These are phyloP conservation scores for Rhipidura dahli DNA, from an alignment of 2,113 vertebrate genomes.

Conservation along the genomic window DNA sequence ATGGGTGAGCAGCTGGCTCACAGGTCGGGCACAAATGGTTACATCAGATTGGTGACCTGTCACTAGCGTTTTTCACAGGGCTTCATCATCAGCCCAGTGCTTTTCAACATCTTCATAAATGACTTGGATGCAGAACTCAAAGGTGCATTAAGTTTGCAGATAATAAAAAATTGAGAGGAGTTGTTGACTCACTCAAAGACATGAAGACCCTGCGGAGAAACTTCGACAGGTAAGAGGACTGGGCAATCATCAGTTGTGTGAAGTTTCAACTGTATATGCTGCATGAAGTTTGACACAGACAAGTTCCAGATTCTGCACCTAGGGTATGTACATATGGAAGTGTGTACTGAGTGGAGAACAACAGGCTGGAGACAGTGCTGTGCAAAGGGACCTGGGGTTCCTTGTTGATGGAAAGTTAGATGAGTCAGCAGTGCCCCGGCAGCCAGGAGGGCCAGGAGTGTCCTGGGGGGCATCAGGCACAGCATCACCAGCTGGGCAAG, in stretches of 20 bases:
- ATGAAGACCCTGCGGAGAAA: not conserved
- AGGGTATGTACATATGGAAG: not conserved
- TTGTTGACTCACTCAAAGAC: not conserved
- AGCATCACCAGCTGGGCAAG: rapidly evolving
- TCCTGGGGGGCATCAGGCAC: not conserved
- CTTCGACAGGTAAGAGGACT: not conserved
- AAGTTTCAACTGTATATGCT: not conserved
- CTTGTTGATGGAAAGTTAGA: not conserved
- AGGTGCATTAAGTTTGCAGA: not conserved
- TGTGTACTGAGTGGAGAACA: no score
- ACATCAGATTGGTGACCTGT: not conserved
- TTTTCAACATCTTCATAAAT: not conserved
- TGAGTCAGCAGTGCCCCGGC: not conserved
- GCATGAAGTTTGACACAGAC: not conserved
- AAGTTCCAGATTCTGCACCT: not conserved
- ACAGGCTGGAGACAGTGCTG: not conserved
- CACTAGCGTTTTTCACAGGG: not conserved
- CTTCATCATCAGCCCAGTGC: not conserved
- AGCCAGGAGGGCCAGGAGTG: rapidly evolving
- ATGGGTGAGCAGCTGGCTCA: not conserved
- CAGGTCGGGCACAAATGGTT: rapidly evolving
- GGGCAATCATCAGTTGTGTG: rapidly evolving
- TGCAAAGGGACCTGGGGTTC: not conserved
- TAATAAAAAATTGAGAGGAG: not conserved
- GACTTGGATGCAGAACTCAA: no score